Evolutionary conservation across 2,797 vertebrate species (phyloP), one percentile per base, ranked within the genome.

Genomic region (Bufotes viridis): DNA sequence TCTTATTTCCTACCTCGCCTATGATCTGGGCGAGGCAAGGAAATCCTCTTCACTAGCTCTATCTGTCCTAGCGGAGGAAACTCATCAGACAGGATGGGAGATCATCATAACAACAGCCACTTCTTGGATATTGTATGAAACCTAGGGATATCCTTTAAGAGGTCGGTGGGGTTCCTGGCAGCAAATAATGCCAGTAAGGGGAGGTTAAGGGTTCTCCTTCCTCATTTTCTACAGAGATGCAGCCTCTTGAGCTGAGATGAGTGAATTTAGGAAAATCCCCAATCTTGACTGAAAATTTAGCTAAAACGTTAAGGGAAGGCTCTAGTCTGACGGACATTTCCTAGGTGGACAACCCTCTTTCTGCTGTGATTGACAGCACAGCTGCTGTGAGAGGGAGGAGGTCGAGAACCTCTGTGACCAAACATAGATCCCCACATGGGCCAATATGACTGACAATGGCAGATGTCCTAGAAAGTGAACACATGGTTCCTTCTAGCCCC

Each of bases 11-110:
- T 86, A 53, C n/a, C 70, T 72, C 0, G 13, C 8, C 51, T 18
- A 12, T 49, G 82, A 29, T 24, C 55, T 74, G 69, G 86, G 67
- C 24, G 57, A 34, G 24, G 63, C 13, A 26, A 94, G 94, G 92
- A 95, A 93, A 93, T 95, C 94, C 94, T 94, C 92, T 84, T 57
- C 90, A 26, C 87, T 42, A 92, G 91, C 85, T 91, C 87, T 90
- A 90, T 93, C 87, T 93, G 92, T 85, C 88, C 87, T 87, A 89
- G 86, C 89, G 85, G 79, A 82, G 88, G 90, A 92, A 93, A 90
- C 91, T 90, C 89, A 84, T 91, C 79, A 94, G 93, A 93, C 93
- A 93, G 90, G 94, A 93, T 93, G 90, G 92, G 83, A 78, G 79
- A 22, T 63, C 7, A 72, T 85, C 91, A 88, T 49, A 8, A 81